These are phyloP conservation scores for Cyclophora albipunctata DNA, from an alignment of 2,888 invertebrate genomes.

Conservation along the genomic window DNA sequence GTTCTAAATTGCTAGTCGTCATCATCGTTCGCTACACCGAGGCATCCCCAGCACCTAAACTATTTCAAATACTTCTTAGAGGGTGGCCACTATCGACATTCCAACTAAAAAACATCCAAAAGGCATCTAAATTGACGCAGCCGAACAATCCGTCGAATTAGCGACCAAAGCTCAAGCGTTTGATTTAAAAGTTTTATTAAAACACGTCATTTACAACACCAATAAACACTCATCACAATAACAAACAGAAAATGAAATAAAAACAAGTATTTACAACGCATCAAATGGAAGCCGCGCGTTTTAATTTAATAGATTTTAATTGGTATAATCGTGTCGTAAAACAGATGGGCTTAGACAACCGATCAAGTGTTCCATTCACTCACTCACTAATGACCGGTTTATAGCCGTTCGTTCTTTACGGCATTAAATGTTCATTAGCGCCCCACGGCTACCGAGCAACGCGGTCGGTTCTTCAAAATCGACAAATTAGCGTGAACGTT, in stretches of 20 bases:
- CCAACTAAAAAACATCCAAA: background rate
- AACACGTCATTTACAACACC: constrained; percentile 40
- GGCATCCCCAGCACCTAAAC: too few species aligned
- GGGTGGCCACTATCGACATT: background rate
- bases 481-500: constrained; percentile 74
- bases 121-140: constrained; percentile 5
- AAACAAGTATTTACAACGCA: constrained; percentile 50
- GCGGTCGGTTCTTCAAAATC: constrained; percentile 65
- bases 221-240: constrained; percentile 66
- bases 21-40: too few species aligned
- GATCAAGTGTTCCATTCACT: constrained; percentile 61
- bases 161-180: constrained; percentile 7
- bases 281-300: constrained; percentile 64
- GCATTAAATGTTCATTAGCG: constrained; percentile 68
- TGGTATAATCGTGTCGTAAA: constrained; percentile 67
- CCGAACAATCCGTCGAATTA: too few species aligned
- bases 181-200: constrained; percentile 32
- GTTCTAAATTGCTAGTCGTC: too few species aligned
- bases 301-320: constrained; percentile 73
- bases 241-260: constrained; percentile 55
- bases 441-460: constrained; percentile 69
- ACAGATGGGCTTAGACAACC: constrained; percentile 59
- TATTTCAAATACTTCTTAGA: background rate
- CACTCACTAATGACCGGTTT: constrained; percentile 55
- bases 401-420: constrained; percentile 49